phyloP scores from a whole-genome alignment of 2,888 invertebrate species.

The Thyatira batis region DNA sequence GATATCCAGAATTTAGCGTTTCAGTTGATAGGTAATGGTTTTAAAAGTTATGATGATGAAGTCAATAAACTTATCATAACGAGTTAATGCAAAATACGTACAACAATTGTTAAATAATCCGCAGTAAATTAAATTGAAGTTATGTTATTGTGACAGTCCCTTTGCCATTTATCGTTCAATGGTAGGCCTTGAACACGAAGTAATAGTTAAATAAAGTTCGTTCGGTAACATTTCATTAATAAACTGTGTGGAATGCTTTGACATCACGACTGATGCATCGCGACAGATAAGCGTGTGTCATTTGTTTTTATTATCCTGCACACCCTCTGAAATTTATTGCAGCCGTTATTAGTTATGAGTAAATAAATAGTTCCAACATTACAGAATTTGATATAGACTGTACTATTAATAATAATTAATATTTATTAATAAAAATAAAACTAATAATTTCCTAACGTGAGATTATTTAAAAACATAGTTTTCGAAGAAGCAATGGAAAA shows the following conservation, averaged over 20 bases:
- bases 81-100: too few relatives aligned
- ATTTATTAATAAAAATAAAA: too few relatives aligned
- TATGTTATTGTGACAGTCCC: background rate
- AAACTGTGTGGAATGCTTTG: constrained; percentile 1
- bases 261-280: constrained; percentile 10
- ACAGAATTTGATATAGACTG: background rate
- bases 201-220: background rate
- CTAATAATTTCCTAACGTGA: too few relatives aligned
- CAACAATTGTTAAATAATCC: background rate
- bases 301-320: constrained; percentile 42
- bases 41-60: too few relatives aligned
- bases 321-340: constrained; percentile 11
- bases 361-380: background rate
- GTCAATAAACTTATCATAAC: too few relatives aligned
- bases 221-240: background rate
- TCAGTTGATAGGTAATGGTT: too few relatives aligned
- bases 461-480: too few relatives aligned
- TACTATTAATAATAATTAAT: too few relatives aligned
- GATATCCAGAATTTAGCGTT: too few relatives aligned
- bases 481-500: too few relatives aligned
- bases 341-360: constrained; percentile 13
- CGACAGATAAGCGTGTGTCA: constrained; percentile 26
- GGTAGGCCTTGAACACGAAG: background rate
- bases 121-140: background rate
- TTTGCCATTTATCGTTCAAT: background rate